Evolutionary conservation across 2,113 vertebrate genomes (phyloP).

Genomic region (Equus quagga): DNA sequence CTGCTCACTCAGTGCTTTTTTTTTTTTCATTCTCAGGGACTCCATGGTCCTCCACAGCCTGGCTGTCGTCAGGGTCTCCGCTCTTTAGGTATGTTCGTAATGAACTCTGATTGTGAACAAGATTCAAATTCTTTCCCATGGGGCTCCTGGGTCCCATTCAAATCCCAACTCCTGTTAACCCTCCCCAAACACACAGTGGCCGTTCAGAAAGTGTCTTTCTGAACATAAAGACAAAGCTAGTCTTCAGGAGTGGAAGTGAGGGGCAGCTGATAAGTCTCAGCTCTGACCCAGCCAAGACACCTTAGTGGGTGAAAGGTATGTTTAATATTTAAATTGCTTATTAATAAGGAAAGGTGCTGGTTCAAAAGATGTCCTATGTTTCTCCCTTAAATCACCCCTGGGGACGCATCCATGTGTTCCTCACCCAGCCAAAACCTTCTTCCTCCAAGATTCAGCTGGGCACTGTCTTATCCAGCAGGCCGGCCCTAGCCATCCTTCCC

Average conservation of each 20-base stretch:
- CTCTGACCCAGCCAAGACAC: neutral
- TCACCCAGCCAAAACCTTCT: neutral
- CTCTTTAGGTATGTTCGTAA: neutral
- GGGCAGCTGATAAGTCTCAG: neutral
- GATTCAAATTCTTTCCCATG: neutral
- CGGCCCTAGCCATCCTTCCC: neutral
- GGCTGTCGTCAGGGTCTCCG: neutral
- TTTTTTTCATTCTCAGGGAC: neutral
- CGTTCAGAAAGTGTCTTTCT: neutral
- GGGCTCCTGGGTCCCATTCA: neutral
- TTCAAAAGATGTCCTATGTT: neutral
- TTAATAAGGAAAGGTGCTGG: neutral
- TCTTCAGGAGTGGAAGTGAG: neutral
- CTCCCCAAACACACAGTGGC: neutral
- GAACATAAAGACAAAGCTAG: neutral
- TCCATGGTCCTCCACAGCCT: neutral
- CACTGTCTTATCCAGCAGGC: neutral
- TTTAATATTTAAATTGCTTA: neutral
- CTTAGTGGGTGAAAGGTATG: neutral
- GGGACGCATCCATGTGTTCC: neutral
- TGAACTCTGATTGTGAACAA: neutral
- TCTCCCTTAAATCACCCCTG: neutral
- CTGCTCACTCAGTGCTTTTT: neutral
- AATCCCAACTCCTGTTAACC: neutral
- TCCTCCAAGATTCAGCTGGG: neutral